Evolutionary conservation across 2,113 vertebrate species (phyloP).

Genomic region (Orientallactaga bullata): DNA sequence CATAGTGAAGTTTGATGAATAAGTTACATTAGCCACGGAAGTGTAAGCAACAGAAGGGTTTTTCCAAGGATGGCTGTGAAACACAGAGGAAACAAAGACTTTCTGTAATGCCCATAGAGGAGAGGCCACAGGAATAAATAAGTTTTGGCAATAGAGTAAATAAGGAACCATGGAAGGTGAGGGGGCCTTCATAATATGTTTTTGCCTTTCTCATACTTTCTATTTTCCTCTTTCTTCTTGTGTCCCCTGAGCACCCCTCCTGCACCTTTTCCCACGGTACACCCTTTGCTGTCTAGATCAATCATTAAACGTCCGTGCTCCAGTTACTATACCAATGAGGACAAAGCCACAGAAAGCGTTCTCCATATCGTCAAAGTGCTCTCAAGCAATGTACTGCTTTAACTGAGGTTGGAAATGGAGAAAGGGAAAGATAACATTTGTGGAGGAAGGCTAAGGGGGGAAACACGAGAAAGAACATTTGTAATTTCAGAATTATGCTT

Average conservation of each 20-base stretch:
- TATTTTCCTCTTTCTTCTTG: not conserved
- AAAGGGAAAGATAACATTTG: not conserved
- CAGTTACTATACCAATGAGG: not conserved
- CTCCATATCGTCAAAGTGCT: not conserved
- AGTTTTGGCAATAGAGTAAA: not conserved
- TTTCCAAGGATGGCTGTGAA: not conserved
- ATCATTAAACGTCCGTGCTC: not conserved
- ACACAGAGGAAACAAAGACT: not conserved
- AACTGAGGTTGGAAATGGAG: not conserved
- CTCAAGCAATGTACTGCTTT: not conserved
- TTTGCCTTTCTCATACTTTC: not conserved
- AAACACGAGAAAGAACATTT: not conserved
- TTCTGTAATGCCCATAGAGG: not conserved
- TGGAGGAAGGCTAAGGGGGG: not conserved
- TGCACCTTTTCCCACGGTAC: not conserved
- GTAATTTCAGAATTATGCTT: constrained; percentile 1
- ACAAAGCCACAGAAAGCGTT: not conserved
- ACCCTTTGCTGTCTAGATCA: not conserved
- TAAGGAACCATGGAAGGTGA: not conserved
- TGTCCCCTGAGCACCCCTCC: not conserved
- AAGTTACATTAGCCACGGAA: not conserved
- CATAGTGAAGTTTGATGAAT: not conserved
- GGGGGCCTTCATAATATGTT: not conserved
- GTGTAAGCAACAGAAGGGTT: not conserved
- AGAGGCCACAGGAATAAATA: not conserved